A percentile compares a stretch with the other conserved stretches of the same genome.
Conservation (phyloP, 2,797 vertebrate genomes). For the Avahi laniger region DNA sequence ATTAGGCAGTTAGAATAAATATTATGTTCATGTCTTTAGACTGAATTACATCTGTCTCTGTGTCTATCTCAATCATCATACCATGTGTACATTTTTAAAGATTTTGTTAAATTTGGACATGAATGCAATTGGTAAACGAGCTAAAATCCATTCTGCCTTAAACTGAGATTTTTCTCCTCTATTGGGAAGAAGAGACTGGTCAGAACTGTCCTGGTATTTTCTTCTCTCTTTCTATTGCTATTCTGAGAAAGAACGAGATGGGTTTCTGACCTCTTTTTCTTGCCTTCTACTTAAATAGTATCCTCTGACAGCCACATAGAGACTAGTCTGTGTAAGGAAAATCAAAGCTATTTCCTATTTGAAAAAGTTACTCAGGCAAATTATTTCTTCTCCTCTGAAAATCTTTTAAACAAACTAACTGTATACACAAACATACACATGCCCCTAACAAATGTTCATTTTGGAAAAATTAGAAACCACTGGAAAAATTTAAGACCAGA, state of each 20-base stretch:
- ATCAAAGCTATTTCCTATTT: conserved; percentile 67
- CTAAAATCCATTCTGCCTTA: not conserved
- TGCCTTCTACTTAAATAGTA: conserved; percentile 68
- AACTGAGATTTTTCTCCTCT: conserved; percentile 36
- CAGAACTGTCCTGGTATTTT: conserved; percentile 51
- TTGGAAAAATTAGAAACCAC: conserved; percentile 57
- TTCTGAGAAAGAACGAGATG: conserved; percentile 57
- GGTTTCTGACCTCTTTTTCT: conserved; percentile 67
- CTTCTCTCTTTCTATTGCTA: conserved; percentile 52
- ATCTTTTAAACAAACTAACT: conserved; percentile 56
- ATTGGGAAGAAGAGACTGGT: conserved; percentile 8
- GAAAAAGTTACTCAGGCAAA: conserved; percentile 63
- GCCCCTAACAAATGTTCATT: not conserved
- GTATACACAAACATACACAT: not conserved
- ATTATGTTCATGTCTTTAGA: not conserved
- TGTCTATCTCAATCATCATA: not conserved
- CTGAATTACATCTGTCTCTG: not conserved
- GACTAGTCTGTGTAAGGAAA: conserved; percentile 64
- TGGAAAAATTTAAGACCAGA: conserved; percentile 4
- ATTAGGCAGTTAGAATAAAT: not conserved
- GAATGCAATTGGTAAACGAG: conserved; percentile 19
- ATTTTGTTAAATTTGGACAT: not conserved
- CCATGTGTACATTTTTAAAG: not conserved
- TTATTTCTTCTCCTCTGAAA: conserved; percentile 59
- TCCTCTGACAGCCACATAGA: conserved; percentile 56